Evolutionary conservation across 1,140 invertebrate genomes (phyloP).

Genomic region (Dendrolimus kikuchii): DNA sequence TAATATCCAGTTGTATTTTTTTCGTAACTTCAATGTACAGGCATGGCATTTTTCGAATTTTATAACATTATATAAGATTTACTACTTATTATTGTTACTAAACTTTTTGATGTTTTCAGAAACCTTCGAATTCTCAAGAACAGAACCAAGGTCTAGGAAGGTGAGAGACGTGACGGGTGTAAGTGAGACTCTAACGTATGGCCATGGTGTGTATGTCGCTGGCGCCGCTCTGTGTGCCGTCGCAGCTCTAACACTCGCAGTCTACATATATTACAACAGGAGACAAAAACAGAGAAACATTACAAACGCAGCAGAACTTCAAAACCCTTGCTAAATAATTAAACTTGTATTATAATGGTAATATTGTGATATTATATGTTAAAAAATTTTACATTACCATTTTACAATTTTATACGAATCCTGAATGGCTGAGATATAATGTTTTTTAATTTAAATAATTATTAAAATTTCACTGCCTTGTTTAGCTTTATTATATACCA

Average conservation of each 20-base stretch:
- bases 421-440: slow-evolving; percentile 17
- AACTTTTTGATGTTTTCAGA: slow-evolving; percentile 33
- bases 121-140: slow-evolving; percentile 47
- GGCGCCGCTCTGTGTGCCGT: slow-evolving; percentile 30
- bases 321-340: slow-evolving; percentile 21
- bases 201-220: slow-evolving; percentile 29
- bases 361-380: slow-evolving; percentile 32
- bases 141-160: slow-evolving; percentile 45
- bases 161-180: slow-evolving; percentile 37
- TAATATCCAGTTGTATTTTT: too few relatives aligned
- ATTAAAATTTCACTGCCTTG: slow-evolving; percentile 41
- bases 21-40: too few relatives aligned
- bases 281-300: slow-evolving; percentile 11
- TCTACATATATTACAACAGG: slow-evolving; percentile 29
- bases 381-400: slow-evolving; percentile 12
- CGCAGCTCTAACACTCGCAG: slow-evolving; percentile 27
- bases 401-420: slow-evolving; percentile 8
- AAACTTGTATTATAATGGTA: neutral
- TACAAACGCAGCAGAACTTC: slow-evolving; percentile 5
- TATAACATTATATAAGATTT: too few relatives aligned
- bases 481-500: slow-evolving; percentile 37
- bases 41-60: too few relatives aligned
- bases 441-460: slow-evolving; percentile 11
- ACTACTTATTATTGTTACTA: slow-evolving; percentile 4
- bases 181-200: slow-evolving; percentile 14